Percentiles rank a stretch among this genome's conserved stretches.
Evolutionary conservation across 2,113 vertebrate genomes (phyloP).

Genomic region (Gorsachius goisagi): DNA sequence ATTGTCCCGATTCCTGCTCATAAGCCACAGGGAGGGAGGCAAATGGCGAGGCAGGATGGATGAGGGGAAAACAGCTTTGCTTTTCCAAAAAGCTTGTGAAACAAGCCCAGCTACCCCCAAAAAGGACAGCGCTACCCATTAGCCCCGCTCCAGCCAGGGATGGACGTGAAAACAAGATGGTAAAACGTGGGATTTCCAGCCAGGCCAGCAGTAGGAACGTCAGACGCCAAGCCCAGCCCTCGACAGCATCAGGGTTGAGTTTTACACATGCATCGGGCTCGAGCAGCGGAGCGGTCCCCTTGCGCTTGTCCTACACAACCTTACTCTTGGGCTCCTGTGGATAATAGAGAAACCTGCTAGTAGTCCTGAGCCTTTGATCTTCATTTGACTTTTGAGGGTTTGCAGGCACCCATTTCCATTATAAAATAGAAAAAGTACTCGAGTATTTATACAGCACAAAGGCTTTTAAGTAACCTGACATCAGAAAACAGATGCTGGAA

Average conservation of each 20-base stretch:
- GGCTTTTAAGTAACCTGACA: not conserved
- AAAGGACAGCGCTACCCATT: not conserved
- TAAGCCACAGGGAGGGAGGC: not conserved
- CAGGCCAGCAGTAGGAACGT: not conserved
- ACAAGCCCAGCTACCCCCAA: not conserved
- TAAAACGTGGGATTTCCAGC: not conserved
- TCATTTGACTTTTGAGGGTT: not conserved
- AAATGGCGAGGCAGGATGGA: not conserved
- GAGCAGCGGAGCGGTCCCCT: not conserved
- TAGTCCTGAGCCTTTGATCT: not conserved
- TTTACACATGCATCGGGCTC: not conserved
- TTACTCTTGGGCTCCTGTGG: not conserved
- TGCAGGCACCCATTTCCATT: conserved; percentile 6
- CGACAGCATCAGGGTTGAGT: not conserved
- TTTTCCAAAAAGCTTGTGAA: not conserved
- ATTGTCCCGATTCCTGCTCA: not conserved
- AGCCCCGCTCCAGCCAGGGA: not conserved
- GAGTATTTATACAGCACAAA: not conserved
- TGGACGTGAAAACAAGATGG: not conserved
- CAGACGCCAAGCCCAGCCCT: not conserved
- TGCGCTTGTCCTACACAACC: not conserved
- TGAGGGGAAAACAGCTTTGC: not conserved
- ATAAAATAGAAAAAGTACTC: not conserved
- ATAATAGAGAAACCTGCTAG: not conserved
- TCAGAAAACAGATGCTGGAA: not conserved